Percentiles rank a stretch among this genome's conserved stretches.
phyloP scores from a whole-genome alignment of 2,888 invertebrate species.

The Brenthis hecate region DNA sequence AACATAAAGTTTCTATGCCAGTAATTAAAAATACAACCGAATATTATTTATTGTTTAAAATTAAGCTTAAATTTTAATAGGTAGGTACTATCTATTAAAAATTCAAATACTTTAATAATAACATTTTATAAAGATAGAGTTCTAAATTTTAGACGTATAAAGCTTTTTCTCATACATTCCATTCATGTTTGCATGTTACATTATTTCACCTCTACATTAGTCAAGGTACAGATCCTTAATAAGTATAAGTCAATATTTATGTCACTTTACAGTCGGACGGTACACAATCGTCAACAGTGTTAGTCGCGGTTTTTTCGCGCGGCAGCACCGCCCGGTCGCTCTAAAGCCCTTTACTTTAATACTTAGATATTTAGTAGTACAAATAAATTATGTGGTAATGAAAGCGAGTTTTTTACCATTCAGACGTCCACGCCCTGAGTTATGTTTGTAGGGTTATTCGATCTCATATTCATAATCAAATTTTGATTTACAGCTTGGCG shows the following conservation, averaged over 20 bases:
- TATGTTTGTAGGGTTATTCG: constrained; percentile 49
- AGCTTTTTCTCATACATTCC: too few species aligned
- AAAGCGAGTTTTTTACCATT: constrained; percentile 61
- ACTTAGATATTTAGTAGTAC: constrained; percentile 69
- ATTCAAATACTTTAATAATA: too few species aligned
- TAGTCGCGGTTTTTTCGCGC: constrained; percentile 50
- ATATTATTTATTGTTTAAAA: too few species aligned
- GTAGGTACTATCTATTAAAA: too few species aligned
- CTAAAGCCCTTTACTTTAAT: constrained; percentile 70
- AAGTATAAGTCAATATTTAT: neutral
- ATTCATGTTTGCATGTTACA: too few species aligned
- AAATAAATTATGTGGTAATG: constrained; percentile 64
- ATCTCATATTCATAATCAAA: constrained; percentile 69
- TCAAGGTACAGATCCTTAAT: too few species aligned
- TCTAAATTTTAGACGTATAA: too few species aligned
- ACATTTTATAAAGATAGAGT: too few species aligned
- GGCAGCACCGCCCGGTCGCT: constrained; percentile 53
- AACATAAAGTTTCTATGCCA: too few species aligned
- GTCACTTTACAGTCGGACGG: constrained; percentile 39
- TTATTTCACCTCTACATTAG: neutral
- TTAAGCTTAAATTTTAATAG: too few species aligned
- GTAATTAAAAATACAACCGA: too few species aligned
- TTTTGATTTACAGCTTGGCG: constrained; percentile 68
- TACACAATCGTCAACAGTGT: constrained; percentile 49
- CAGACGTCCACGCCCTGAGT: constrained; percentile 64